Evolutionary conservation across 2,113 vertebrate genomes (phyloP), one percentile per base, ranked within the genome.

Genomic region (Diadophis punctatus): DNA sequence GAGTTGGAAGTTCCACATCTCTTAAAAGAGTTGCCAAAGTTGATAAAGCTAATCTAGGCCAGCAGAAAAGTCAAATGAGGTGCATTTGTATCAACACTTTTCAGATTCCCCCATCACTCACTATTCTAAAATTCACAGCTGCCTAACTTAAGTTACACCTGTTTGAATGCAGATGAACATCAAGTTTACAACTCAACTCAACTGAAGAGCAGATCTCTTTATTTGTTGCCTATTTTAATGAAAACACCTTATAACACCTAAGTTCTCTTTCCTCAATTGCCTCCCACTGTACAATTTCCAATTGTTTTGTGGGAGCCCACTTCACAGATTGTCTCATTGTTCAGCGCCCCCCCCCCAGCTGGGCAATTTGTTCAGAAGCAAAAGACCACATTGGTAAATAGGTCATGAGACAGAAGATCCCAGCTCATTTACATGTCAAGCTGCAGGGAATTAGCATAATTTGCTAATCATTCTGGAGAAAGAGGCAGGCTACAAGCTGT

Each of bases 381-480:
- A 92, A 55, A 92, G 68, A 74, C 51, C 91, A 86, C 53, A 90
- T 58, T 89, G 89, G 68, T 27, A 89, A 89, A 89, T 58, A 58
- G 85, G 86, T 90, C 91, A 51, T 8, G 39, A 91, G 58, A 56
- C 20, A 60, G 52, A 58, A 39, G 27, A 85, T 34, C 12, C 22
- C 12, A 56, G 68, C 46, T 60, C n/a, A 92, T 92, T 85, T 92
- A 74, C 53, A 86, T 92, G 58, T 89, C 84, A 88, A 90, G 87
- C 91, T 85, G 91, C 87, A 92, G 51, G 88, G 88, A 92, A 92
- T 89, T 92, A 89, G 85, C 88, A 34, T 85, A 89, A 92, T 90
- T 92, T 92, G 87, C 87, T 89, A 89, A 89, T 92, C 68, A 49
- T 84, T 58, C 55, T 84, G 63, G 58, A 56, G 43, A 89, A 92